Base-by-base conservation (phyloP, 2,113 vertebrate genomes). In the Nansenia antarctica region DNA sequence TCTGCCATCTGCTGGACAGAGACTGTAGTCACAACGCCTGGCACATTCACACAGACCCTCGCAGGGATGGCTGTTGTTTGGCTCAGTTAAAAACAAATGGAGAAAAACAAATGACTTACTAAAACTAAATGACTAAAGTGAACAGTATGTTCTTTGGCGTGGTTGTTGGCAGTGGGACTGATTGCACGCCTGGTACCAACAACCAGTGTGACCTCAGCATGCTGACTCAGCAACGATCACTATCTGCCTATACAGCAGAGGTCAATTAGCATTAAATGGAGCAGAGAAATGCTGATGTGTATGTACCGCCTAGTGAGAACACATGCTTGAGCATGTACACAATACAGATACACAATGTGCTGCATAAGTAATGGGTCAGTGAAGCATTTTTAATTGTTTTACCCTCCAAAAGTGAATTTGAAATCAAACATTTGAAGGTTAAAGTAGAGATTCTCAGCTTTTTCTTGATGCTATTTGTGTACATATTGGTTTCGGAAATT, bases 1-100 rank as follows among this genome's bases (percentile, higher is more conserved):
- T 29, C 83, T 86, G 88, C 85, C 89, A 87, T 76, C 89, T 91
- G 82, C 73, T 89, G 89, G 87, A 31, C 4, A 47, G 9, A 65
- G 3, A 0, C 0, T 1, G 9, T 55, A 20, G n/a, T 80, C 75
- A 81, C 87, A 78, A 9, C 1, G 0, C 52, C 8, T n/a, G 42
- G 35, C 29, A 29, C 52, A 57, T 11, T 57, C 52, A 76, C 14
- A 62, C 31, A 24, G 8, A 14, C 24, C 14, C 4, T 8, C 11
- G 45, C 34, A 45, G 24, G n/a, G 27, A 27, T 47, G 52, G 54
- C 12, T n/a, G n/a, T n/a, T n/a, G n/a, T n/a, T 63, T 58, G 42
- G 26, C 64, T 37, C 26, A 1, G 20, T 34, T 66, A 11, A 18
- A 4, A 42, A 57, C 53, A 39, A 69, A 49, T 75, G 68, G 72